phyloP scores from a whole-genome alignment of 2,113 vertebrate species.

The Pycnonotus jocosus region DNA sequence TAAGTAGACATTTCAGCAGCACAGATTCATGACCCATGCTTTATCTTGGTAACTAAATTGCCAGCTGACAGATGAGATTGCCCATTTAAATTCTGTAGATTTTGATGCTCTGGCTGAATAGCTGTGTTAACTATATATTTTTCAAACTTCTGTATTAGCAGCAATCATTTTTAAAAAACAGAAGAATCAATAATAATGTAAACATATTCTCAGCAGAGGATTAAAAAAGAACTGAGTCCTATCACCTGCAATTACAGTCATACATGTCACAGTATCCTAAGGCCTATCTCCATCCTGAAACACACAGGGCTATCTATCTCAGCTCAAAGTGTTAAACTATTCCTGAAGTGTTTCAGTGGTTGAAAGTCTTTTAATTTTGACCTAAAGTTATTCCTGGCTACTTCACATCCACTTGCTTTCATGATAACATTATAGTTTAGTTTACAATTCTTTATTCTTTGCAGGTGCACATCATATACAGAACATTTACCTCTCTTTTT shows the following conservation, averaged over 20 bases:
- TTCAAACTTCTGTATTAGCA: background rate
- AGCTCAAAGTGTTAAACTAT: background rate
- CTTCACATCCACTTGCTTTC: background rate
- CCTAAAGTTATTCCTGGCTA: background rate
- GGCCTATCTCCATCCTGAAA: background rate
- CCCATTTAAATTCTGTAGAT: background rate
- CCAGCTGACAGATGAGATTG: background rate
- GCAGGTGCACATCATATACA: background rate
- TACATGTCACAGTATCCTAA: background rate
- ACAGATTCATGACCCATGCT: background rate
- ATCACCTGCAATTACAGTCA: background rate
- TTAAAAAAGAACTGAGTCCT: background rate
- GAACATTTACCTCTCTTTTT: background rate
- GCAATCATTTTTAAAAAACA: background rate
- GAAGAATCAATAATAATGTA: background rate
- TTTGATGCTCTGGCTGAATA: background rate
- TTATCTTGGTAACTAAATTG: background rate
- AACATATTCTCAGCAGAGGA: background rate
- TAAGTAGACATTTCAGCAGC: background rate
- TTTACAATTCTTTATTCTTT: background rate
- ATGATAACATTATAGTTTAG: accelerated
- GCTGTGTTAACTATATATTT: background rate
- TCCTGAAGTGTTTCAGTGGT: background rate
- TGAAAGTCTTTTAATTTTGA: background rate
- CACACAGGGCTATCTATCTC: background rate